Conservation (phyloP, 2,797 vertebrate genomes). For the Sebastes hopkinsi region DNA sequence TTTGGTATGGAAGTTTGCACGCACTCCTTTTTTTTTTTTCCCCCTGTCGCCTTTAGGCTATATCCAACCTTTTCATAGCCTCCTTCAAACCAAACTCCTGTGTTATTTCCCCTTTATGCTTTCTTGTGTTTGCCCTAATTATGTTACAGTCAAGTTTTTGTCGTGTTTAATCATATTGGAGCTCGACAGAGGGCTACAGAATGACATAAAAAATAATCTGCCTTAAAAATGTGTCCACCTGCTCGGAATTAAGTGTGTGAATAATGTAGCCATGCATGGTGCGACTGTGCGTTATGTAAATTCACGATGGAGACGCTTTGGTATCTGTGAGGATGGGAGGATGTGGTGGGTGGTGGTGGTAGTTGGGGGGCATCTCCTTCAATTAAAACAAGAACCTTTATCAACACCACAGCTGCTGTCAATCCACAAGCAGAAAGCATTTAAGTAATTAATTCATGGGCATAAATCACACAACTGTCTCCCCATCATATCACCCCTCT, state of each 20-base stretch:
- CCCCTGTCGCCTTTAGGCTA: background rate
- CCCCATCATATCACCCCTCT: background rate
- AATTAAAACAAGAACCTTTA: slow-evolving; percentile 23
- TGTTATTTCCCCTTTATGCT: background rate
- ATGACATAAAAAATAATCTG: background rate
- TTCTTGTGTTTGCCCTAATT: background rate
- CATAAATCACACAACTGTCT: slow-evolving; percentile 11
- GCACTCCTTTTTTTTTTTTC: background rate
- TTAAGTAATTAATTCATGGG: background rate
- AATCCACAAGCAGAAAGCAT: background rate
- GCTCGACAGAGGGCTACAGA: background rate
- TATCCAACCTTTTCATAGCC: background rate
- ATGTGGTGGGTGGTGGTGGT: background rate
- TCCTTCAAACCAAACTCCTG: slow-evolving; percentile 7
- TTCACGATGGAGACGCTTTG: slow-evolving; percentile 22
- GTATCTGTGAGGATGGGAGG: background rate
- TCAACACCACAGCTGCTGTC: background rate
- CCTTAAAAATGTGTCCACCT: background rate
- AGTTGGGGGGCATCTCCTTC: background rate
- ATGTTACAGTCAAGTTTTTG: background rate
- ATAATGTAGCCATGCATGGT: background rate
- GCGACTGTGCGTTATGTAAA: slow-evolving; percentile 40
- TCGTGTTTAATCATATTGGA: background rate
- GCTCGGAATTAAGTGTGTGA: background rate
- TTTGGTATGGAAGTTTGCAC: slow-evolving; percentile 28